Evolutionary conservation across 1,140 invertebrate species (phyloP).

Genomic region (Spodoptera frugiperda): DNA sequence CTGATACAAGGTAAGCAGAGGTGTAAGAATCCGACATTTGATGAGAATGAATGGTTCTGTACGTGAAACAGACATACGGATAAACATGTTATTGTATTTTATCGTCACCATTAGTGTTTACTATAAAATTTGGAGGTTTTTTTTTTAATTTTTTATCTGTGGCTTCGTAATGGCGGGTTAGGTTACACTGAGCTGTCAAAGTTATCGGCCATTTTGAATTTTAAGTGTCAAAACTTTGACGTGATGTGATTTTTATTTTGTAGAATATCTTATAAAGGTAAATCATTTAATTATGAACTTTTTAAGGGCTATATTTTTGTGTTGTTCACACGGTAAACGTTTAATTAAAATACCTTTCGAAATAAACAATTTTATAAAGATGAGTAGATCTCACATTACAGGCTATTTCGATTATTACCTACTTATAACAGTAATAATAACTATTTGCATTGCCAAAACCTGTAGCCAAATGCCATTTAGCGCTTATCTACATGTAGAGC

Average conservation of each 20-base stretch:
- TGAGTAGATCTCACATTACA: too few species aligned
- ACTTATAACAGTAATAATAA: too few species aligned
- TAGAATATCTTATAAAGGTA: neutral
- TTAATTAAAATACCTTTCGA: neutral
- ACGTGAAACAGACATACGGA: conserved; percentile 18
- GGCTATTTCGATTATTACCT: too few species aligned
- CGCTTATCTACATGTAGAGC: too few species aligned
- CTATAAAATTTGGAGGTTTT: conserved; percentile 27
- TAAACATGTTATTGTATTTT: conserved; percentile 36
- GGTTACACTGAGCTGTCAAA: conserved; percentile 3
- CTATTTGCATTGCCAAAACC: too few species aligned
- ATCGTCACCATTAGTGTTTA: conserved; percentile 16
- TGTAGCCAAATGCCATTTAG: too few species aligned
- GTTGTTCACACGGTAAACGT: too few species aligned
- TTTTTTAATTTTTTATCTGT: conserved; percentile 2
- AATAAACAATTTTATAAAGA: neutral
- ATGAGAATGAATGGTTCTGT: conserved; percentile 29
- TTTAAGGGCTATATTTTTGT: too few species aligned
- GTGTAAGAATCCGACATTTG: conserved; percentile 11
- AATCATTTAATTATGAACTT: too few species aligned
- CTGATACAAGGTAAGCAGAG: conserved; percentile 3
- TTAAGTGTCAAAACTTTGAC: conserved; percentile 8
- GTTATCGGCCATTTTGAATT: conserved; percentile 2
- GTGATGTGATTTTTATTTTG: neutral
- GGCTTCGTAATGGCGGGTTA: neutral